Base-by-base conservation (phyloP, 2,797 vertebrate species). In the Heterohyrax brucei region DNA sequence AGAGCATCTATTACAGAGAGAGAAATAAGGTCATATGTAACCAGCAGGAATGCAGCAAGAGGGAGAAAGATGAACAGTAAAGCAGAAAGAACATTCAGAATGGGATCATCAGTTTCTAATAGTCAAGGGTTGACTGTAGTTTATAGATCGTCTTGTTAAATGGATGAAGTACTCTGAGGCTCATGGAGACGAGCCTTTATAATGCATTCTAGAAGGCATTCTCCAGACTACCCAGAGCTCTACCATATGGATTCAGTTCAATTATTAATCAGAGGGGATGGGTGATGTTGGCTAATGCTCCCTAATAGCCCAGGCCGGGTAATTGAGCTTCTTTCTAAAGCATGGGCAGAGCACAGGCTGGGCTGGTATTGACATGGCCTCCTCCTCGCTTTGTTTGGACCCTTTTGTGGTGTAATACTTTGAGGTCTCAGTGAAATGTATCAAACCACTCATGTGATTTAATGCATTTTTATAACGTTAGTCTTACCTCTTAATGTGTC, bases 211-310 rank as follows among this genome's bases (percentile, higher is more conserved):
- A 94, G 0, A 1, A 53, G 93, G 81, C 91, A 87, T 89, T 73
- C 93, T 96, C 44, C 89, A 82, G 68, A 96, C 94, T 50, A 44
- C 95, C 12, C 24, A 73, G 92, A 97, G 85, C 93, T 90, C 16
- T 46, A 59, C 50, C 46, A 84, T 94, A 97, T 95, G 94, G 97
- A 98, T 94, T 5, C 70, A 93, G 85, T 96, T 98, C 90, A 98
- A 98, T 98, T 98, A 98, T 98, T 98, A 96, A 98, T 98, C 96
- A 94, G 97, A 79, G 84, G 30, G 10, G 44, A 76, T 89, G 97
- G 97, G 91, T 61, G 88, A 92, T 96, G 94, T 79, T 95, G 94
- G 79, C 70, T 98, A 97, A 97, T 96, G 83, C 46, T 95, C 72
- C 73, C 64, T 95, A 93, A 94, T 95, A 89, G 89, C 59, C 84